phyloP scores from a whole-genome alignment of 2,888 invertebrate species.

The Orthosia gothica region DNA sequence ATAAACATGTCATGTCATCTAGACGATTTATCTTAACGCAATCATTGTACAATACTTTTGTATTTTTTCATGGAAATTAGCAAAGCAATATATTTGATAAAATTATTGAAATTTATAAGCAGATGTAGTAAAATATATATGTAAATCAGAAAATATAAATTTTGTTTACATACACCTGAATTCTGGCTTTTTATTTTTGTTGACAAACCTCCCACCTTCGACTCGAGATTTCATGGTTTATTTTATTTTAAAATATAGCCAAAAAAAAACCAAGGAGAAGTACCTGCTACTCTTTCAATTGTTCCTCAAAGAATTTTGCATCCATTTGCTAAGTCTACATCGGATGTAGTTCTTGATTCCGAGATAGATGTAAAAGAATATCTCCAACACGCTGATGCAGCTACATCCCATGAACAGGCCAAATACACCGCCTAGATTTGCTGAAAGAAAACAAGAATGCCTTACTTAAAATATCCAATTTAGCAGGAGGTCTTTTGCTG shows the following conservation, averaged over 20 bases:
- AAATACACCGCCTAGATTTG: slow-evolving; percentile 92
- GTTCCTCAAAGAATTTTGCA: slow-evolving; percentile 12
- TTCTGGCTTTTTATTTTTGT: slow-evolving; percentile 79
- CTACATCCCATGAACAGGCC: slow-evolving; percentile 92
- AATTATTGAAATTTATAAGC: slow-evolving; percentile 83
- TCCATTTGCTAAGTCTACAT: slow-evolving; percentile 31
- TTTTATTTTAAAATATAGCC: no score
- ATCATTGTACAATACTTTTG: slow-evolving; percentile 88
- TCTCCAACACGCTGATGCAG: slow-evolving; percentile 89
- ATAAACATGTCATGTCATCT: slow-evolving; percentile 88
- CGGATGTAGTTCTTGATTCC: slow-evolving; percentile 70
- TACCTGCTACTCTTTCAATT: slow-evolving; percentile 7
- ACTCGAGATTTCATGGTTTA: background rate
- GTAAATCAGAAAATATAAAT: slow-evolving; percentile 89
- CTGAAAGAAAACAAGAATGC: slow-evolving; percentile 75
- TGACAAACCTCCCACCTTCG: background rate
- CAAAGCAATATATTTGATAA: slow-evolving; percentile 91
- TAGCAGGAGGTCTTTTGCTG: no score
- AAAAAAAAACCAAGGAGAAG: background rate
- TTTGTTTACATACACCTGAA: slow-evolving; percentile 88
- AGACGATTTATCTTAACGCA: slow-evolving; percentile 86
- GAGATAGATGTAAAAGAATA: slow-evolving; percentile 86
- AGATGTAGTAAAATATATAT: slow-evolving; percentile 86
- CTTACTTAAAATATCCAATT: background rate
- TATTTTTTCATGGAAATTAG: slow-evolving; percentile 89